Evolutionary conservation across 2,888 invertebrate genomes (phyloP).

Genomic region (Clunio marinus): DNA sequence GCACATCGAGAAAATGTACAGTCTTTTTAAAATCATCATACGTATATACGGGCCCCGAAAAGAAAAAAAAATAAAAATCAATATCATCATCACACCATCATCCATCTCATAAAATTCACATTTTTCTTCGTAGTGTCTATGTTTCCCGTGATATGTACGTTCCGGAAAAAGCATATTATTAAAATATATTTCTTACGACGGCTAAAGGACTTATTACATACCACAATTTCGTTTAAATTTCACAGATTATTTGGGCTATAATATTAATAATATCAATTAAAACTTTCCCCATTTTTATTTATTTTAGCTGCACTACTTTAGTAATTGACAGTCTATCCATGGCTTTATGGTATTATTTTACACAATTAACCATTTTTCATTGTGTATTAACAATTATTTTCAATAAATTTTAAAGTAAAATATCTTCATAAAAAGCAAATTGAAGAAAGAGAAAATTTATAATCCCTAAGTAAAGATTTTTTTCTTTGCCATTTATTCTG

Average conservation of each 20-base stretch:
- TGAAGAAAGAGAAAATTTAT: too few relatives aligned
- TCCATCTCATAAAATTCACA: conserved; percentile 18
- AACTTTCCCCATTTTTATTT: conserved; percentile 44
- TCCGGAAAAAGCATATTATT: too few relatives aligned
- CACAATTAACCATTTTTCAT: neutral
- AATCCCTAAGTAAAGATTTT: too few relatives aligned
- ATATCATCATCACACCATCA: conserved; percentile 31
- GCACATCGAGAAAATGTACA: conserved; percentile 30
- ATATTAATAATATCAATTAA: too few relatives aligned
- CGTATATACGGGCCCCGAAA: neutral
- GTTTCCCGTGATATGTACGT: too few relatives aligned
- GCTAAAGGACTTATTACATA: too few relatives aligned
- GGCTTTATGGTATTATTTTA: neutral
- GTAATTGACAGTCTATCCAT: neutral
- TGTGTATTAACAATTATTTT: neutral
- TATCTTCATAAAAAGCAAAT: neutral
- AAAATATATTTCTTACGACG: too few relatives aligned
- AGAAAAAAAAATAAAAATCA: conserved; percentile 27
- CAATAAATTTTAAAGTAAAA: neutral
- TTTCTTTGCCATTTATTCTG: neutral
- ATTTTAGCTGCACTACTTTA: conserved; percentile 42
- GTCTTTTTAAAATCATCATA: conserved; percentile 36
- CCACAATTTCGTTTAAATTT: too few relatives aligned
- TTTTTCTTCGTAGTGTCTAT: too few relatives aligned
- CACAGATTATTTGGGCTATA: too few relatives aligned